Conservation (phyloP, 2,888 invertebrate genomes). For the Nemapogon koenigi region DNA sequence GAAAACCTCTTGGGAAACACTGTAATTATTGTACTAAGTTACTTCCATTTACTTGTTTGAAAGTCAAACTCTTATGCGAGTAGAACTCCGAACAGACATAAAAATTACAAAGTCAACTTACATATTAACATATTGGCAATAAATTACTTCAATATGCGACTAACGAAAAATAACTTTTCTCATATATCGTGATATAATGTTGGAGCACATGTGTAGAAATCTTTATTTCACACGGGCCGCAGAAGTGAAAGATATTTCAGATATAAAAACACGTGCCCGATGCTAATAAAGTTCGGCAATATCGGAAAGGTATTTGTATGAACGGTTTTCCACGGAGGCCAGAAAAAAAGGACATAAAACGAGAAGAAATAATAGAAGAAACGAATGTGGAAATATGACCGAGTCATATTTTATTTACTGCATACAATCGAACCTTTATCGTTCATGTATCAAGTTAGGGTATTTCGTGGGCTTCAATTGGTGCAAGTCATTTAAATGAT, state of each 20-base stretch:
- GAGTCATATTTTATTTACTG: slow-evolving; percentile 65
- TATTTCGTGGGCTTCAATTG: too few species aligned
- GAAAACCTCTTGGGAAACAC: not conserved
- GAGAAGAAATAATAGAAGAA: slow-evolving; percentile 31
- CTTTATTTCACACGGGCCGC: slow-evolving; percentile 42
- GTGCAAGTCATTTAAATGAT: too few species aligned
- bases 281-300: slow-evolving; percentile 60
- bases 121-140: slow-evolving; percentile 21
- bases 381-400: slow-evolving; percentile 60
- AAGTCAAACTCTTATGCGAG: not conserved
- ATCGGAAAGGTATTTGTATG: slow-evolving; percentile 60
- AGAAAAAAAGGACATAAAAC: slow-evolving; percentile 57
- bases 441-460: too few species aligned
- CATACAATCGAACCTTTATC: slow-evolving; percentile 63
- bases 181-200: slow-evolving; percentile 39
- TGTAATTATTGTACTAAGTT: too few species aligned
- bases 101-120: not conserved
- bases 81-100: not conserved
- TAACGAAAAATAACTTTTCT: slow-evolving; percentile 35
- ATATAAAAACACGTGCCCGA: slow-evolving; percentile 58
- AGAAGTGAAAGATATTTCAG: slow-evolving; percentile 52
- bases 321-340: slow-evolving; percentile 51
- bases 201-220: slow-evolving; percentile 39
- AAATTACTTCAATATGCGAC: slow-evolving; percentile 28
- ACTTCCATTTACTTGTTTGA: too few species aligned